Evolutionary conservation across 1,140 invertebrate species (phyloP).

Genomic region (Laupala kohalensis): DNA sequence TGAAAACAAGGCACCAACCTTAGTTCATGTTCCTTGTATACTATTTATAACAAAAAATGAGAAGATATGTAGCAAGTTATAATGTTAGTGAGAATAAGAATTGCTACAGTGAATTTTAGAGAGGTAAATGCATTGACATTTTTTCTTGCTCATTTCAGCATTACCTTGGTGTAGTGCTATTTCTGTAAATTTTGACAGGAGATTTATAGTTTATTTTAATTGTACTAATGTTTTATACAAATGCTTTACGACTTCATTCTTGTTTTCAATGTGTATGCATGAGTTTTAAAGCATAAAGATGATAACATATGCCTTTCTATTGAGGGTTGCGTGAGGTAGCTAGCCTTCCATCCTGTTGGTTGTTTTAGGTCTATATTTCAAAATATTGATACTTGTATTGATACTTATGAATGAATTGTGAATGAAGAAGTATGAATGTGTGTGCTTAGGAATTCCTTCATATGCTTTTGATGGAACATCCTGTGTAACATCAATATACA

Average conservation of each 20-base stretch:
- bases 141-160: neutral
- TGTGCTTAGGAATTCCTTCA: neutral
- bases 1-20: constrained; percentile 4
- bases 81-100: neutral
- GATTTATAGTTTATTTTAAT: neutral
- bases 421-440: neutral
- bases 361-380: neutral
- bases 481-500: no score
- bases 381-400: no score
- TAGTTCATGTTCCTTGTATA: constrained; percentile 1
- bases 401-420: no score
- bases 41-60: neutral
- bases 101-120: neutral
- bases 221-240: neutral
- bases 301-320: neutral
- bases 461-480: no score
- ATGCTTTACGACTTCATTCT: neutral
- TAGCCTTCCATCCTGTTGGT: neutral
- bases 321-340: neutral
- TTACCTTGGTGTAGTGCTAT: neutral
- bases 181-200: neutral
- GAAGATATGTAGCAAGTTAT: neutral
- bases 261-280: neutral
- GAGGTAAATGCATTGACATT: neutral
- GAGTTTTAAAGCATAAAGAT: neutral